A percentile compares a stretch with the other conserved stretches of the same genome.
These are phyloP conservation scores for Athene cunicularia DNA, from an alignment of 2,113 vertebrate genomes.

Conservation along the genomic window DNA sequence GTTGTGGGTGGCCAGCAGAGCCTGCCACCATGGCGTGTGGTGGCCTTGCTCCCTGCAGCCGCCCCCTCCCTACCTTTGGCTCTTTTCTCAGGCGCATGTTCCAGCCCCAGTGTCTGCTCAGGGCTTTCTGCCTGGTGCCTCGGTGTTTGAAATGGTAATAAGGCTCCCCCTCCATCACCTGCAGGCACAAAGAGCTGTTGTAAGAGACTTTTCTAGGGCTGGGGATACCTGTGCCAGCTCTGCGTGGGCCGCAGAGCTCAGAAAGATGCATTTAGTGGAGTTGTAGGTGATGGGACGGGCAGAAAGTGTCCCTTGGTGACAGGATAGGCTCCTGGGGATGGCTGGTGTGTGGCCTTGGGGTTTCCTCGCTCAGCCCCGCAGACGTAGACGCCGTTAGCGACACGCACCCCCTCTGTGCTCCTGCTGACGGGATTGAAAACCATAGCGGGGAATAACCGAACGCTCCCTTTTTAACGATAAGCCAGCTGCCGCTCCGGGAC, in stretches of 20 bases:
- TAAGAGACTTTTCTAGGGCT: fast-evolving
- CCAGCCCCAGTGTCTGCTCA: conserved; percentile 73
- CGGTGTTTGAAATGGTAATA: conserved; percentile 75
- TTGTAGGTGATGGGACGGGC: fast-evolving
- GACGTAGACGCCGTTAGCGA: fast-evolving
- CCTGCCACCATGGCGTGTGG: fast-evolving
- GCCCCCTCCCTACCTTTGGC: conserved; percentile 63
- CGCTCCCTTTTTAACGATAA: neutral
- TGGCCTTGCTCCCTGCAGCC: fast-evolving
- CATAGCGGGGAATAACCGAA: neutral
- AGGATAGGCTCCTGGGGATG: fast-evolving
- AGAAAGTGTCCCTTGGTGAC: fast-evolving
- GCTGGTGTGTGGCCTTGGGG: fast-evolving
- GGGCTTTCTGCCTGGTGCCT: conserved; percentile 52
- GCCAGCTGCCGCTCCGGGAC: fast-evolving
- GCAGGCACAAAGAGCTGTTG: neutral
- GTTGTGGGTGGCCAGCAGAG: fast-evolving
- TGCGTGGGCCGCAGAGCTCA: fast-evolving
- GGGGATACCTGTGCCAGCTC: fast-evolving
- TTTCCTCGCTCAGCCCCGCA: fast-evolving
- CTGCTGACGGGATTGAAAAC: neutral
- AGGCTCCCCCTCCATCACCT: conserved; percentile 68
- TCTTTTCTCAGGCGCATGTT: conserved; percentile 66
- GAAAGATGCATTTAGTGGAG: fast-evolving
- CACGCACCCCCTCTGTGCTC: fast-evolving